Conservation (phyloP, 2,113 vertebrate species). For the Panthera uncia region DNA sequence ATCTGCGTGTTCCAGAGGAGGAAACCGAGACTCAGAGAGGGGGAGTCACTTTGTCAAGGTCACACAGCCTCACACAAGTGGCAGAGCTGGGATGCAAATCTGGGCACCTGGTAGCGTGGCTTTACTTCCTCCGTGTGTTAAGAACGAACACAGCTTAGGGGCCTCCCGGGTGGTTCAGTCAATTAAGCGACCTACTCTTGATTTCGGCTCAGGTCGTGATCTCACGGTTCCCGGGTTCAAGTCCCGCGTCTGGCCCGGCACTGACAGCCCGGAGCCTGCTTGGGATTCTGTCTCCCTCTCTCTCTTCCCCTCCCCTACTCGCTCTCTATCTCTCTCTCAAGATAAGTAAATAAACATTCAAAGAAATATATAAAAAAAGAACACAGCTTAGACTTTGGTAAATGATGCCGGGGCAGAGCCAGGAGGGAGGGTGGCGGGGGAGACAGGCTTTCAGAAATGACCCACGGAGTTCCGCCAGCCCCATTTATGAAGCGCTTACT, state of each 20-base stretch:
- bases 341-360: too few species aligned
- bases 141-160: background rate
- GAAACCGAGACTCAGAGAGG: background rate
- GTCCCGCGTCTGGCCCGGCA: too few species aligned
- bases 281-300: too few species aligned
- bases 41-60: background rate
- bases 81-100: background rate
- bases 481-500: fast-evolving
- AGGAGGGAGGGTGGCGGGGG: background rate
- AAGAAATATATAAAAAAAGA: too few species aligned
- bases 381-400: background rate
- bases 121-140: background rate
- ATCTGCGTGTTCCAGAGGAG: background rate
- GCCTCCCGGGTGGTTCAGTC: too few species aligned
- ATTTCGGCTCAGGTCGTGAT: too few species aligned
- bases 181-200: too few species aligned
- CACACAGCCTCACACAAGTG: background rate
- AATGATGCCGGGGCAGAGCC: too few species aligned
- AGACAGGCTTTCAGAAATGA: background rate
- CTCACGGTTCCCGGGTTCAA: too few species aligned
- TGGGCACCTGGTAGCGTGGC: background rate
- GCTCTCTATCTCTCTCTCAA: too few species aligned
- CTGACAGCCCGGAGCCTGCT: too few species aligned
- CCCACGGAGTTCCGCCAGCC: background rate
- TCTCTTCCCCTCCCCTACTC: too few species aligned